phyloP scores from a whole-genome alignment of 2,113 vertebrate genomes.

The Variabilichromis moorii region DNA sequence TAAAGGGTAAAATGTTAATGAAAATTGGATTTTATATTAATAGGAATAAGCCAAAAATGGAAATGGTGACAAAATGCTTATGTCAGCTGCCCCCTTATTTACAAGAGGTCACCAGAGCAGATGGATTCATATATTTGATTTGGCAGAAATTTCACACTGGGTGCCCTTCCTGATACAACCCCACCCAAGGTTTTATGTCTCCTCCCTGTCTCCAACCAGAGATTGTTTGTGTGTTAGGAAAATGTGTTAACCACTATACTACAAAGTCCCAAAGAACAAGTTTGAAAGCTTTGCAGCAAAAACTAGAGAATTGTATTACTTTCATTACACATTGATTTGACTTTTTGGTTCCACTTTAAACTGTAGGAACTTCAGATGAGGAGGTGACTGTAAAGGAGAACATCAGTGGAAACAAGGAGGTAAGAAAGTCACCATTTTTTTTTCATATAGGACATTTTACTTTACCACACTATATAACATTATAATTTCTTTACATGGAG shows the following conservation, averaged over 20 bases:
- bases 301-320: background rate
- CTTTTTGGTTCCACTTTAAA: background rate
- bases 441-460: accelerated
- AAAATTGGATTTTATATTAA: too few species aligned
- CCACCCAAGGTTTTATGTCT: background rate
- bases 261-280: background rate
- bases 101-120: background rate
- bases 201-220: background rate
- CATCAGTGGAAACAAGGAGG: background rate
- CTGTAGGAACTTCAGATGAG: accelerated
- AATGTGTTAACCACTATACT: background rate
- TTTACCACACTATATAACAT: too few species aligned
- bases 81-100: accelerated
- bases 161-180: background rate
- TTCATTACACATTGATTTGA: too few species aligned
- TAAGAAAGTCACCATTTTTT: background rate
- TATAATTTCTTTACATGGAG: accelerated
- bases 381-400: background rate
- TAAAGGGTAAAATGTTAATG: too few species aligned
- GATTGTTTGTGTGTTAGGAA: background rate
- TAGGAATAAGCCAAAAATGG: too few species aligned
- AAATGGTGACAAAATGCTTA: too few species aligned
- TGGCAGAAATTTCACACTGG: background rate
- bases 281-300: background rate
- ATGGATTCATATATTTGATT: background rate